Conservation (phyloP, 2,888 invertebrate species). For the Thymelicus sylvestris region DNA sequence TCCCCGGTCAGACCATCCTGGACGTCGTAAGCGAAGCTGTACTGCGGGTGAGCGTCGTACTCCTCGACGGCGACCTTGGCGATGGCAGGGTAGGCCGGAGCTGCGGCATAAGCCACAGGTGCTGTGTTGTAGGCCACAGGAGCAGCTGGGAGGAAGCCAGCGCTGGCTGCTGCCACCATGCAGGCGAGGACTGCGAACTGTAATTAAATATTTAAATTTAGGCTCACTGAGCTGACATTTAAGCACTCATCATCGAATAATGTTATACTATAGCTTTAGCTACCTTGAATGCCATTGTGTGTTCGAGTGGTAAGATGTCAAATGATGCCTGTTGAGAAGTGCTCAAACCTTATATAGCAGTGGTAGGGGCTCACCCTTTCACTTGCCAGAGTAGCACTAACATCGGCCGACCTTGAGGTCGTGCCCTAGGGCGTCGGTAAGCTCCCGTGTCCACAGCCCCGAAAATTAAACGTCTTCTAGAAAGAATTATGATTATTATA, state of each 20-base stretch:
- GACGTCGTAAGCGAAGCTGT: slow-evolving; percentile 84
- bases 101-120: slow-evolving; percentile 68
- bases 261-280: slow-evolving; percentile 1
- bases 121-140: slow-evolving; percentile 60
- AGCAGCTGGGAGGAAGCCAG: slow-evolving; percentile 63
- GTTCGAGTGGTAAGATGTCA: slow-evolving; percentile 64
- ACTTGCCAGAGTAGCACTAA: slow-evolving; percentile 58
- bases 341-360: slow-evolving; percentile 73
- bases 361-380: slow-evolving; percentile 77
- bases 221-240: not conserved
- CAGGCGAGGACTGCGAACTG: slow-evolving; percentile 71
- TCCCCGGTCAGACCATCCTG: slow-evolving; percentile 82
- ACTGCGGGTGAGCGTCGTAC: slow-evolving; percentile 71
- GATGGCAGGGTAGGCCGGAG: slow-evolving; percentile 51
- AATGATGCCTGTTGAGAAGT: slow-evolving; percentile 71
- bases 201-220: slow-evolving; percentile 44
- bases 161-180: slow-evolving; percentile 69
- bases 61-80: slow-evolving; percentile 60
- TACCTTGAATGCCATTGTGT: slow-evolving; percentile 82
- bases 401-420: slow-evolving; percentile 66
- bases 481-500: too few relatives aligned
- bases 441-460: slow-evolving; percentile 36
- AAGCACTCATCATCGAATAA: too few relatives aligned
- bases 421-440: slow-evolving; percentile 61
- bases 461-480: slow-evolving; percentile 23